phyloP scores from a whole-genome alignment of 2,888 invertebrate species.

The Lucinisca nassula region DNA sequence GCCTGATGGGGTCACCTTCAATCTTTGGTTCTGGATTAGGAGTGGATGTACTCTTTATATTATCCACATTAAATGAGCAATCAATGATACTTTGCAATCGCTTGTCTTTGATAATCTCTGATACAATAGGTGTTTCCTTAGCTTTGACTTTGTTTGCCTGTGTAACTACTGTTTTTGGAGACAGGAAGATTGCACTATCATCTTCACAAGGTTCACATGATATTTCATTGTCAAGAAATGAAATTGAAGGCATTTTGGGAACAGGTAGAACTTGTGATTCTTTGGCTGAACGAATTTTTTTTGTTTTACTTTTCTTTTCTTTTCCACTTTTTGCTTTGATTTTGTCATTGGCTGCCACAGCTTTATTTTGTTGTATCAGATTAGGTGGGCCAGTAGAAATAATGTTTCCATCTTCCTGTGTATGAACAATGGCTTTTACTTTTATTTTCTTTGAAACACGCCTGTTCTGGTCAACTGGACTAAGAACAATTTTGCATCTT shows the following conservation, averaged over 20 bases:
- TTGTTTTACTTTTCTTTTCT: background rate
- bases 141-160: background rate
- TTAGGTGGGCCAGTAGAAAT: background rate
- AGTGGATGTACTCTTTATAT: slow-evolving; percentile 46
- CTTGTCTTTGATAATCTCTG: slow-evolving; percentile 18
- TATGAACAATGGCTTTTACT: background rate
- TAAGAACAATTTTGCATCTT: background rate
- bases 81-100: background rate
- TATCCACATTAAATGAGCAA: slow-evolving; percentile 6
- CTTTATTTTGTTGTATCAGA: background rate
- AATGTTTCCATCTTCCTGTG: background rate
- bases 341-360: background rate
- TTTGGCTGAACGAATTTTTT: background rate
- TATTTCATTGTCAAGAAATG: slow-evolving; percentile 30
- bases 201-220: background rate
- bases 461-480: background rate
- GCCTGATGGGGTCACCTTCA: background rate
- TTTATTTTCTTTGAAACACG: background rate
- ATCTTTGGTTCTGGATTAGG: slow-evolving; percentile 34
- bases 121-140: slow-evolving; percentile 44
- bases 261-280: background rate
- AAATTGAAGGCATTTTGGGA: slow-evolving; percentile 24
- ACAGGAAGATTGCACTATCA: slow-evolving; percentile 58
- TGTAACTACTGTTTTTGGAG: slow-evolving; percentile 44
- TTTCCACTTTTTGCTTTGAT: background rate